These are phyloP conservation scores for Cenopis cana DNA, from an alignment of 2,888 invertebrate species.

Conservation along the genomic window DNA sequence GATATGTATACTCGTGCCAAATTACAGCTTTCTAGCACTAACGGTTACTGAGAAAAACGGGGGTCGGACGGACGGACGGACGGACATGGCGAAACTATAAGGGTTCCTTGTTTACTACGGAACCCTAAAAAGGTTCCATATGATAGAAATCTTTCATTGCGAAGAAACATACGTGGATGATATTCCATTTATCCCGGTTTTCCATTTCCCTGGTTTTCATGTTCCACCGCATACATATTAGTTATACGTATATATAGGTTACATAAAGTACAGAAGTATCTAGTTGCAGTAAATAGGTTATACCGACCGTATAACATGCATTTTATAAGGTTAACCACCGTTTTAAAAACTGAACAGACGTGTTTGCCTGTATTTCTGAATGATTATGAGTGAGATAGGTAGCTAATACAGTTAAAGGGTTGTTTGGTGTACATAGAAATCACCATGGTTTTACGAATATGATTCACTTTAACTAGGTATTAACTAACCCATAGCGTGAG, in stretches of 20 bases:
- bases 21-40: no score
- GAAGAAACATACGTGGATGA: background rate
- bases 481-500: constrained; percentile 19
- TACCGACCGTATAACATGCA: background rate
- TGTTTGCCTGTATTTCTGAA: background rate
- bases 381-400: background rate
- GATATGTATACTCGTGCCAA: no score
- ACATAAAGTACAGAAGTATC: no score
- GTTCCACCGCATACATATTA: background rate
- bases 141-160: no score
- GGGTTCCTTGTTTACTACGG: no score
- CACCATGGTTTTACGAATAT: constrained; percentile 2
- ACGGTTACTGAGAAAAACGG: no score
- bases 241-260: background rate
- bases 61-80: no score
- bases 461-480: no score
- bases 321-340: background rate
- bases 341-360: background rate
- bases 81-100: no score
- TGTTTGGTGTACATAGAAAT: constrained; percentile 1
- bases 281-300: background rate
- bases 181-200: background rate
- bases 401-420: background rate
- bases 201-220: background rate
- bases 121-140: no score